Percentiles rank a stretch among this genome's conserved stretches.
These are phyloP conservation scores for Entomobrya proxima DNA, from an alignment of 2,888 invertebrate genomes.

Conservation along the genomic window DNA sequence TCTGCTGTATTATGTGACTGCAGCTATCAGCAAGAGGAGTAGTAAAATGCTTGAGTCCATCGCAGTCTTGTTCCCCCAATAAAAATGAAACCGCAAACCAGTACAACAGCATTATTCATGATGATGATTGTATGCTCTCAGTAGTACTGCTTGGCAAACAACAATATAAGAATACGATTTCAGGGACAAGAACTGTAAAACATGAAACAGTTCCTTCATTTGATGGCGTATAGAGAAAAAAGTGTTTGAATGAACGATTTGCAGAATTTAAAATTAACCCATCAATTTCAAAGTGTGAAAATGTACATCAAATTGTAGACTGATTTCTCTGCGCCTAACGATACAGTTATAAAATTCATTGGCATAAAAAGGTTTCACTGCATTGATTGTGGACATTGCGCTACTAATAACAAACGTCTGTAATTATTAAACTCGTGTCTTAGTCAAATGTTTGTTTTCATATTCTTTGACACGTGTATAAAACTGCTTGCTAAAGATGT, in stretches of 20 bases:
- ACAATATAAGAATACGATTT: conserved; percentile 39
- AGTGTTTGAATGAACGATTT: too few relatives aligned
- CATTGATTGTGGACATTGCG: neutral
- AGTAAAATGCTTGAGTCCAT: neutral
- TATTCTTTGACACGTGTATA: neutral
- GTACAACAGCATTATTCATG: conserved; percentile 55
- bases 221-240: neutral
- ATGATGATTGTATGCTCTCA: conserved; percentile 17
- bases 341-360: neutral
- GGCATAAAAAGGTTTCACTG: neutral
- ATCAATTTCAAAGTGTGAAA: conserved; percentile 1
- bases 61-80: conserved; percentile 57
- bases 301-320: neutral
- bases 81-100: conserved; percentile 60
- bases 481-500: neutral
- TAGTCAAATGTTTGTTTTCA: neutral
- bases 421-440: too few relatives aligned
- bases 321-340: neutral
- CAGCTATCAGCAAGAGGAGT: neutral
- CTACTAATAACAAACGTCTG: too few relatives aligned
- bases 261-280: conserved; percentile 48
- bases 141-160: conserved; percentile 32
- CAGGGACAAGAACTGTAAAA: conserved; percentile 56
- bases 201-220: conserved; percentile 52
- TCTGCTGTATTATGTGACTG: neutral